phyloP scores from a whole-genome alignment of 2,888 invertebrate species.

The Branchipolynoe longqiensis region DNA sequence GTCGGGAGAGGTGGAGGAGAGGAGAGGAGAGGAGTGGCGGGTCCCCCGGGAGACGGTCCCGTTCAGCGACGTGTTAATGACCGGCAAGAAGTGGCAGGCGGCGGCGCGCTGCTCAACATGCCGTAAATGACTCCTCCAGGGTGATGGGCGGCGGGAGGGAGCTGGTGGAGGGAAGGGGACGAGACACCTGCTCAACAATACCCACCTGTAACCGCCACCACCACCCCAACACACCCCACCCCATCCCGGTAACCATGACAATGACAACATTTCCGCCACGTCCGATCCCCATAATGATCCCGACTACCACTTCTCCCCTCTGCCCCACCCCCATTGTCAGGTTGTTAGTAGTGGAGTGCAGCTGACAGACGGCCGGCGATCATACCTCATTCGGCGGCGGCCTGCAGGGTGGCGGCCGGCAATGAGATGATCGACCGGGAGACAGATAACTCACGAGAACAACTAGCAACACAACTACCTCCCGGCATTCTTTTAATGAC shows the following conservation, averaged over 20 bases:
- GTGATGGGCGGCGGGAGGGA: neutral
- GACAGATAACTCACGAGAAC: slow-evolving; percentile 3
- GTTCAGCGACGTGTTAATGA: no score
- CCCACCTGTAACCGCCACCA: slow-evolving; percentile 22
- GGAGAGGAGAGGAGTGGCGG: no score
- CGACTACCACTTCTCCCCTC: neutral
- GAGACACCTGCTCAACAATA: neutral
- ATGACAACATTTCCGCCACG: slow-evolving; percentile 9
- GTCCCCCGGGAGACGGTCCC: no score
- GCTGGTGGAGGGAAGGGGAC: neutral
- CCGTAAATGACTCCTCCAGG: no score
- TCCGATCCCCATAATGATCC: slow-evolving; percentile 24
- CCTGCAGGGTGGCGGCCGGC: neutral
- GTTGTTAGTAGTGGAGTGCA: neutral
- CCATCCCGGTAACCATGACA: slow-evolving; percentile 6
- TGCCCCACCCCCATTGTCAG: neutral
- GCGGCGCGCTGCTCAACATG: no score
- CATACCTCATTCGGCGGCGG: neutral
- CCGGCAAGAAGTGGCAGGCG: no score
- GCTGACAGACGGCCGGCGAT: neutral
- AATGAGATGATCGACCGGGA: slow-evolving; percentile 32
- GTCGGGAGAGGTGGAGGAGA: no score
- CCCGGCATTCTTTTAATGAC: neutral
- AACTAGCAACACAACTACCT: neutral
- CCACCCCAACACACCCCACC: neutral